A percentile compares a stretch with the other conserved stretches of the same genome.
Conservation (phyloP, 2,113 vertebrate genomes). For the Nettapus auritus region DNA sequence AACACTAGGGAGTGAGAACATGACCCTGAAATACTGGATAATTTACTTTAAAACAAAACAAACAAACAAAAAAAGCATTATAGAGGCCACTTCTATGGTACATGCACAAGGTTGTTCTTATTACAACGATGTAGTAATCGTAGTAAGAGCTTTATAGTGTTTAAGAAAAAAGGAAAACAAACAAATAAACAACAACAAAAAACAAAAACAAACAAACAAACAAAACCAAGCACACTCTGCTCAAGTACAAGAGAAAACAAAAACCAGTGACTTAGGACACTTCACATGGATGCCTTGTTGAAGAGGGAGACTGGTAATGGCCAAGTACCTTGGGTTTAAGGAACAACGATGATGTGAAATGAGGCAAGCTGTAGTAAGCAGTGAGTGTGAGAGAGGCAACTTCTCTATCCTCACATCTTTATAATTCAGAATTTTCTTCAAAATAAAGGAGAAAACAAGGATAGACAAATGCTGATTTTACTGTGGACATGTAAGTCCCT, state of each 20-base stretch:
- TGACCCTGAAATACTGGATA: constrained; percentile 15
- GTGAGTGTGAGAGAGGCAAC: neutral
- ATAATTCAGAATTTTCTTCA: constrained; percentile 29
- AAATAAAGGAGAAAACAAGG: constrained; percentile 36
- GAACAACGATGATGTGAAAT: neutral
- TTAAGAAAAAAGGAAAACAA: constrained; percentile 24
- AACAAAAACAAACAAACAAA: neutral
- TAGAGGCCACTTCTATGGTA: neutral
- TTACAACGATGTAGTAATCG: neutral
- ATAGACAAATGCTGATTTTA: neutral
- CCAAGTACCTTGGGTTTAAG: neutral
- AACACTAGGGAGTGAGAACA: neutral
- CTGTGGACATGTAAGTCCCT: neutral
- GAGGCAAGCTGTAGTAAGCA: neutral
- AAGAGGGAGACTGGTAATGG: neutral
- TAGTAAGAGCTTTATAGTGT: neutral
- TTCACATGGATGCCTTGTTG: neutral
- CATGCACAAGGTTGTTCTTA: neutral
- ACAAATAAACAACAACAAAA: neutral
- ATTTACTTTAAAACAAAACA: neutral
- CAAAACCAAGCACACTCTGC: neutral
- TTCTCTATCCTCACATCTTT: neutral
- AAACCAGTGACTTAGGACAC: neutral
- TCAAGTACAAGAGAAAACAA: constrained; percentile 17
- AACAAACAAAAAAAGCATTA: neutral